These are phyloP conservation scores for Podilymbus podiceps DNA, from an alignment of 2,113 vertebrate genomes.

Conservation along the genomic window DNA sequence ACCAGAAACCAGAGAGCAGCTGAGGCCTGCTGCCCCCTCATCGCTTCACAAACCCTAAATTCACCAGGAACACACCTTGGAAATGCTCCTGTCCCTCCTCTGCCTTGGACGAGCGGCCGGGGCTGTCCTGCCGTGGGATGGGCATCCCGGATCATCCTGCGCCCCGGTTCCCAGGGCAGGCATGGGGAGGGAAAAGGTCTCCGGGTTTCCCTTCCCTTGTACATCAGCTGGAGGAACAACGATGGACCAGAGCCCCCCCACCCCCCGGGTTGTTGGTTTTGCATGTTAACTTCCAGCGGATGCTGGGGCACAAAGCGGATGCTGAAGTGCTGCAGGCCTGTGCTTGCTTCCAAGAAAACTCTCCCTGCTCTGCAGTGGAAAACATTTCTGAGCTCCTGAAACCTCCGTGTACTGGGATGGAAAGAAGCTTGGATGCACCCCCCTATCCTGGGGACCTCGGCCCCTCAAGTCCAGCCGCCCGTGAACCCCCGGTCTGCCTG, in stretches of 20 bases:
- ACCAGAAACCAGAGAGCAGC: slow-evolving; percentile 55
- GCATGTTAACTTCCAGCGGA: not conserved
- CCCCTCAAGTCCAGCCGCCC: not conserved
- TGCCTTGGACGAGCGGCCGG: rapidly evolving
- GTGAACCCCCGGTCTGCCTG: rapidly evolving
- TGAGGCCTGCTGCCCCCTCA: not conserved
- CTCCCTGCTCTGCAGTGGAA: not conserved
- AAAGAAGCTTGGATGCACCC: not conserved
- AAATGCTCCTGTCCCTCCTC: not conserved
- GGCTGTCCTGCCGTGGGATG: not conserved
- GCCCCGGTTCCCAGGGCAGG: not conserved
- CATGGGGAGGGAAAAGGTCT: not conserved
- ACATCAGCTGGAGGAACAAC: not conserved
- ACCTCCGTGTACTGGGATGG: not conserved
- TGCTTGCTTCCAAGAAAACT: not conserved
- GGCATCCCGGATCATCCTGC: not conserved
- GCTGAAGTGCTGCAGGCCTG: not conserved
- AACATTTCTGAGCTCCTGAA: not conserved
- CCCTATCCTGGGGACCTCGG: not conserved
- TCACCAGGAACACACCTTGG: not conserved
- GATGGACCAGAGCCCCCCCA: not conserved
- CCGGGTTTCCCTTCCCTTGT: not conserved
- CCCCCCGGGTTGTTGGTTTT: not conserved
- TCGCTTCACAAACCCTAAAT: not conserved
- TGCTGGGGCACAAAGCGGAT: not conserved